Conservation (phyloP, 1,140 invertebrate genomes). For the Drosophila gunungcola region DNA sequence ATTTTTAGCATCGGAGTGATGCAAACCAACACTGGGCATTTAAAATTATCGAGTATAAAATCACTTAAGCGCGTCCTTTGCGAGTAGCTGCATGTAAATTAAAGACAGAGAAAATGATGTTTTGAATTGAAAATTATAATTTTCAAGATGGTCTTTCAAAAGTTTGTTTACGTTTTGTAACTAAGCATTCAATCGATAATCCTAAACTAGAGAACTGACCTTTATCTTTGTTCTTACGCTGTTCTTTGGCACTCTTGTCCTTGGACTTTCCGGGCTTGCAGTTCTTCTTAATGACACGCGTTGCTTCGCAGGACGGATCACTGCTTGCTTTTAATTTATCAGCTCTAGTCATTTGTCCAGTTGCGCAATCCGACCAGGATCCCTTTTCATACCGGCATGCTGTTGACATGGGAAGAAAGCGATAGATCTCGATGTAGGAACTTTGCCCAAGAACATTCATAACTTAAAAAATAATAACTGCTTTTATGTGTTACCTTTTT, state of each 20-base stretch:
- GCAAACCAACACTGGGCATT: conserved; percentile 56
- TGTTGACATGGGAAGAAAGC: conserved; percentile 27
- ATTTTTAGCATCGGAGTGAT: conserved; percentile 35
- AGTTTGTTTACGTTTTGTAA: neutral
- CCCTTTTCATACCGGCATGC: conserved; percentile 93
- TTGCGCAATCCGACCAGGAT: conserved; percentile 92
- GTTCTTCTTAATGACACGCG: conserved; percentile 89
- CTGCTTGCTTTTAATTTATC: conserved; percentile 90
- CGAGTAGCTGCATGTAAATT: conserved; percentile 65
- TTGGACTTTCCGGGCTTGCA: conserved; percentile 87
- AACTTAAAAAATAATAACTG: neutral
- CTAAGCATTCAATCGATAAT: neutral
- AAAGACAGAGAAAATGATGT: conserved; percentile 3
- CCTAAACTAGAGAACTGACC: conserved; percentile 48
- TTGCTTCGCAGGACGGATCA: conserved; percentile 89
- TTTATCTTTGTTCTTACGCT: conserved; percentile 84
- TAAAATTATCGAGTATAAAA: conserved; percentile 49
- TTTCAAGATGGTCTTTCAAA: no score
- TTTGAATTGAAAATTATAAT: neutral
- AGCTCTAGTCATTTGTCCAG: conserved; percentile 88
- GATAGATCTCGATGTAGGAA: neutral
- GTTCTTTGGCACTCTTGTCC: conserved; percentile 84
- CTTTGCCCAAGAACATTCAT: no score
- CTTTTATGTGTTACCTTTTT: conserved; percentile 89
- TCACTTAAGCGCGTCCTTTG: conserved; percentile 81